Base-by-base conservation (phyloP, 2,797 vertebrate species). In the Tenualosa ilisha region DNA sequence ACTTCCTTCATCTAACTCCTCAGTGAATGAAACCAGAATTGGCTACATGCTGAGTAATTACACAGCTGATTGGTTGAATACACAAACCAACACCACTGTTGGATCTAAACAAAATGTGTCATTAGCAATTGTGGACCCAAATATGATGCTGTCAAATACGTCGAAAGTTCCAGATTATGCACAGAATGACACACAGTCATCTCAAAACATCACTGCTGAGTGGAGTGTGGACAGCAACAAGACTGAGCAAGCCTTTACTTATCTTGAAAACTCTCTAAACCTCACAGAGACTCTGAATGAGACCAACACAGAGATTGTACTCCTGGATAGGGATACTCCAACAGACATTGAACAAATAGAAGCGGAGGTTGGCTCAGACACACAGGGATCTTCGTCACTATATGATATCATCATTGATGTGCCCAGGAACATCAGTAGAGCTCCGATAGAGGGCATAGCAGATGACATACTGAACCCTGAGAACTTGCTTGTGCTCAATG, bases 301-400 rank as follows among this genome's bases (percentile, higher is more conserved):
- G 26, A 72, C 26, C 37, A 31, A 72, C 65, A 72, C 65, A 75
- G 85, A 90, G 31, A 83, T 90, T 88, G 87, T 89, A 53, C 88
- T 89, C 7, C 82, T 91, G 75, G 85, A 85, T 46, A 5, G 22
- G 83, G 50, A 12, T 56, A 31, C 81, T 84, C 12, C 61, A n/a
- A 51, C 59, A 40, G 82, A 86, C 15, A 88, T 53, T 51, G 31
- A 46, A 17, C 81, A 20, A 22, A 20, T 8, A 20, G 72, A 79
- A 9, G 72, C 22, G 20, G 20, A 22, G 1, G 15, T 6, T 46
- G 72, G 37, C 59, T 2, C 59, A 20, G 37, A 79, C 40, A n/a
- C 7, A 22, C 37, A 79, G 40, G 72, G 37, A 8, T 72, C 65
- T 72, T 72, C 12, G 8, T 22, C 72, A 43, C 72, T 79, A 17